These are phyloP conservation scores for Helogale parvula DNA, from an alignment of 2,113 vertebrate genomes.

Conservation along the genomic window DNA sequence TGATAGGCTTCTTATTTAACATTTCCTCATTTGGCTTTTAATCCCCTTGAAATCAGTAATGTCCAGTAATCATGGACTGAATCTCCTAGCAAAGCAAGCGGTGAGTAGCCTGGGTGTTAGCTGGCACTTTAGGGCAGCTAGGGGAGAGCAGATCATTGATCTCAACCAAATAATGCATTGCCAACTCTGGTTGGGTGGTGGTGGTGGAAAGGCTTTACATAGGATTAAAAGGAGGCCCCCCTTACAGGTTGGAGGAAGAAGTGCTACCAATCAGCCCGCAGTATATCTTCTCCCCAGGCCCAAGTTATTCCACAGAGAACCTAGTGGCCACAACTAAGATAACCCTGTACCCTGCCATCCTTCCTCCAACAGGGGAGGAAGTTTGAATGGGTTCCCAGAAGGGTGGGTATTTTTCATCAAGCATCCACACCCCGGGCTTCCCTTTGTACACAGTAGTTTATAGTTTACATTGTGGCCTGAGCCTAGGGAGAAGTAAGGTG, in stretches of 20 bases:
- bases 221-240: neutral
- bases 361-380: neutral
- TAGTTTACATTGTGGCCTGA: neutral
- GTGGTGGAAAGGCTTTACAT: neutral
- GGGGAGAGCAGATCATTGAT: neutral
- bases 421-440: neutral
- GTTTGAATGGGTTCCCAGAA: conserved; percentile 1
- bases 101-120: neutral
- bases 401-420: neutral
- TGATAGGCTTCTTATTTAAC: conserved; percentile 33
- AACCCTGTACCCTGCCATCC: neutral
- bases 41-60: neutral
- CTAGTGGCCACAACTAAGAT: neutral
- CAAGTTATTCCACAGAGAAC: neutral
- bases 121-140: neutral
- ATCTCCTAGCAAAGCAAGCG: neutral
- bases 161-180: neutral
- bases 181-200: neutral
- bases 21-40: conserved; percentile 57
- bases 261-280: neutral
- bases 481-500: neutral
- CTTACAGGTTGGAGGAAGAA: neutral
- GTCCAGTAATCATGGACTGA: neutral
- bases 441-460: neutral
- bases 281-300: neutral